These are phyloP conservation scores for Burhinus oedicnemus DNA, from an alignment of 2,113 vertebrate genomes.

Conservation along the genomic window DNA sequence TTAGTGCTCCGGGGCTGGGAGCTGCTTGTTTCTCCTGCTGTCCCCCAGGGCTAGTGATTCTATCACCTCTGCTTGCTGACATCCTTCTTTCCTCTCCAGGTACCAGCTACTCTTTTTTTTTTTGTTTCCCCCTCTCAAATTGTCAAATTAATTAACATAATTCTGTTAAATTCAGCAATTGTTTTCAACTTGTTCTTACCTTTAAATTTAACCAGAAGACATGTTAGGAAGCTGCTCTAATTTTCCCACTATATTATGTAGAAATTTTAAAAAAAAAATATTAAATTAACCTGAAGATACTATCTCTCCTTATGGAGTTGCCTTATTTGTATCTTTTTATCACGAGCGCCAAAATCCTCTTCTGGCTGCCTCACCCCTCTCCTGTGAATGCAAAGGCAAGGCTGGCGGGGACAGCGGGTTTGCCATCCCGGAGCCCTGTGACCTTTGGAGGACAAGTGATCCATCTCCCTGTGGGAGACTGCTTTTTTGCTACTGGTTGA, in stretches of 20 bases:
- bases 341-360: background rate
- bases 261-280: background rate
- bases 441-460: background rate
- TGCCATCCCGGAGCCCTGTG: background rate
- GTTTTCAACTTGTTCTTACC: background rate
- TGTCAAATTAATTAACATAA: background rate
- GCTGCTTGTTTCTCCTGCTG: background rate
- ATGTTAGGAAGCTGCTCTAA: background rate
- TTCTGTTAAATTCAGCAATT: background rate
- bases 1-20: background rate
- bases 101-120: background rate
- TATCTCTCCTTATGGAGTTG: background rate
- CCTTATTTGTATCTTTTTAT: background rate
- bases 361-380: background rate
- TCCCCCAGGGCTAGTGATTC: background rate
- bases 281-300: background rate
- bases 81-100: background rate
- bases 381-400: background rate
- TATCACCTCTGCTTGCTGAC: background rate
- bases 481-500: background rate
- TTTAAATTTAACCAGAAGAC: background rate
- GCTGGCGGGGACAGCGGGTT: background rate
- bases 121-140: background rate
- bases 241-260: background rate
- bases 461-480: background rate